Percentiles rank a stretch among this genome's conserved stretches.
These are phyloP conservation scores for Bos taurus DNA, from an alignment of 2,113 vertebrate genomes.

Conservation along the genomic window DNA sequence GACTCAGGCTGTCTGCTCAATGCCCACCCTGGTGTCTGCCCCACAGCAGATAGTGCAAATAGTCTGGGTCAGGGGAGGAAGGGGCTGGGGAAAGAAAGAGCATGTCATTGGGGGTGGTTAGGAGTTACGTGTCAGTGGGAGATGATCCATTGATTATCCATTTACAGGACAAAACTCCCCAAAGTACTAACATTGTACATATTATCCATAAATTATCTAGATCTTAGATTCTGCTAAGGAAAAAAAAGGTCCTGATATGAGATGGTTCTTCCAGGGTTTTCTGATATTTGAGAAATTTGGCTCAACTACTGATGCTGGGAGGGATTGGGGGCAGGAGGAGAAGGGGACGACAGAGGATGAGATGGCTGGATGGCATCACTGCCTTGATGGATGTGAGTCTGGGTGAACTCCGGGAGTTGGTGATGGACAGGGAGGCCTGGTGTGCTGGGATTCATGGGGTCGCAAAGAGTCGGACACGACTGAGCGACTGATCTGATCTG, in stretches of 20 bases:
- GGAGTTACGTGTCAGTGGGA: too few relatives aligned
- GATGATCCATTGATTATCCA: neutral
- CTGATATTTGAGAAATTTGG: neutral
- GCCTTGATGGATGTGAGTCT: too few relatives aligned
- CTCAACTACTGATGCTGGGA: too few relatives aligned
- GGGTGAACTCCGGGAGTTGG: too few relatives aligned
- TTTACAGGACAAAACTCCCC: neutral
- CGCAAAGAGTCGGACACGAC: too few relatives aligned
- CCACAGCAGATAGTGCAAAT: neutral
- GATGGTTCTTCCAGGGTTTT: neutral
- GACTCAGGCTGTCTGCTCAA: neutral
- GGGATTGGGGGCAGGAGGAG: too few relatives aligned
- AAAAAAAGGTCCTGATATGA: neutral
- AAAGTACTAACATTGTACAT: neutral
- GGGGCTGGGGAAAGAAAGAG: neutral
- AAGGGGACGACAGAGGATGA: too few relatives aligned
- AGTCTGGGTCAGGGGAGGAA: too few relatives aligned
- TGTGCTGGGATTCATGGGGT: too few relatives aligned
- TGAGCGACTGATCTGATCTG: too few relatives aligned
- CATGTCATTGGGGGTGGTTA: neutral
- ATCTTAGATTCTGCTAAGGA: neutral
- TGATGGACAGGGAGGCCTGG: too few relatives aligned
- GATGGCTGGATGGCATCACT: too few relatives aligned
- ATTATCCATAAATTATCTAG: neutral
- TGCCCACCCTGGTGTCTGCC: neutral